Percentiles rank a stretch among this genome's conserved stretches.
Evolutionary conservation across 2,797 vertebrate genomes (phyloP).

Genomic region (Podarcis siculus): DNA sequence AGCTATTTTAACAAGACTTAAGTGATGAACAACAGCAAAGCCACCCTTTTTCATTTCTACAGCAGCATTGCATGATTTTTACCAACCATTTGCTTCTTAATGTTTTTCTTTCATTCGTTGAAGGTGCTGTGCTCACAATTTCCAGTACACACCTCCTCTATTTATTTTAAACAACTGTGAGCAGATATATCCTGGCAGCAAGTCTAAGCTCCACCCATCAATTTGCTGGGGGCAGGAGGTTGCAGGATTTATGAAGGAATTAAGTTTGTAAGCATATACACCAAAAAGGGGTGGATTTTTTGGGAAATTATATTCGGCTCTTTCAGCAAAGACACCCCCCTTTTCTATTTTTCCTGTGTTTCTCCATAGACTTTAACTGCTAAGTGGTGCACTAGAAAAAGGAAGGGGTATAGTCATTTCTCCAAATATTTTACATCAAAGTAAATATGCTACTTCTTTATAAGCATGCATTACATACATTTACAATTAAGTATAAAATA

Average conservation of each 20-base stretch:
- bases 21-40: neutral
- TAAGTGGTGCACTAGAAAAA: neutral
- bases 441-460: slow-evolving; percentile 17
- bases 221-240: neutral
- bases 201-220: neutral
- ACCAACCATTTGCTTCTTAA: neutral
- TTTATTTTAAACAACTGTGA: neutral
- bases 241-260: neutral
- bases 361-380: slow-evolving; percentile 43
- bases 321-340: neutral
- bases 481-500: neutral
- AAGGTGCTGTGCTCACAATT: neutral
- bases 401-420: slow-evolving; percentile 33
- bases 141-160: neutral
- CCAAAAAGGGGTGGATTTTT: neutral
- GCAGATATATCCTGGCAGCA: neutral
- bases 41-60: neutral
- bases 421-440: slow-evolving; percentile 7
- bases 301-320: neutral
- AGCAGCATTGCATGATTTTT: neutral
- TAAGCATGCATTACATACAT: slow-evolving; percentile 10
- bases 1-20: neutral
- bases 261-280: neutral
- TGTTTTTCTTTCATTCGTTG: neutral
- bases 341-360: slow-evolving; percentile 19